Evolutionary conservation across 2,888 invertebrate species (phyloP).

Genomic region (Ichneumoninae sp.): DNA sequence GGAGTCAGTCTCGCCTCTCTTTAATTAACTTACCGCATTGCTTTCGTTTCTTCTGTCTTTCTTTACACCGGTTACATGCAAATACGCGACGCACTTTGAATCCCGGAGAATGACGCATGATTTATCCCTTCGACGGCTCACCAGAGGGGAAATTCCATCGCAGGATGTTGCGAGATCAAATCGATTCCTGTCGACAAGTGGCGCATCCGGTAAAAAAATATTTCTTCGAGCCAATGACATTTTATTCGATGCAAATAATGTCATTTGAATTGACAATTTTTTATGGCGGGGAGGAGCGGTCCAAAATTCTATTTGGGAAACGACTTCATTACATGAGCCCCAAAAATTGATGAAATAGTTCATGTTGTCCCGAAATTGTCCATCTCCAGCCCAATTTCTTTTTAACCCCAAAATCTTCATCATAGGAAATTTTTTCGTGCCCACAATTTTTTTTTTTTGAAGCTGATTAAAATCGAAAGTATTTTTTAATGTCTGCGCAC

Average conservation of each 20-base stretch:
- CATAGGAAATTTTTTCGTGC: too few species aligned
- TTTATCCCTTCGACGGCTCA: not conserved
- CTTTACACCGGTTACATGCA: slow-evolving; percentile 67
- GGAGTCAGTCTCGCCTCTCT: slow-evolving; percentile 56
- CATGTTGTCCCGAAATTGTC: too few species aligned
- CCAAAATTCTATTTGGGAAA: not conserved
- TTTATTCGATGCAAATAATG: not conserved
- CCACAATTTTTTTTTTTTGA: not conserved
- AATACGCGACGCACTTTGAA: slow-evolving; percentile 46
- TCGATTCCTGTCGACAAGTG: not conserved
- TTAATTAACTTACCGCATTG: slow-evolving; percentile 69
- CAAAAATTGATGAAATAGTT: too few species aligned
- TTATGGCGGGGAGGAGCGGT: not conserved
- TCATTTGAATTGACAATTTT: too few species aligned
- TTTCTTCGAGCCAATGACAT: not conserved
- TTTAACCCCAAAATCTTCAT: too few species aligned
- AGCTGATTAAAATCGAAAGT: too few species aligned
- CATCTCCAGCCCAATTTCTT: too few species aligned
- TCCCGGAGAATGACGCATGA: not conserved
- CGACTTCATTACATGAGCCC: too few species aligned
- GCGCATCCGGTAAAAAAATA: not conserved
- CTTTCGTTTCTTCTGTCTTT: slow-evolving; percentile 39
- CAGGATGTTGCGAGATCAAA: not conserved
- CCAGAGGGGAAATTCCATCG: not conserved
- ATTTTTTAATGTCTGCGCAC: too few species aligned